Evolutionary conservation across 2,113 vertebrate species (phyloP).

Genomic region (Gobiocypris rarus): DNA sequence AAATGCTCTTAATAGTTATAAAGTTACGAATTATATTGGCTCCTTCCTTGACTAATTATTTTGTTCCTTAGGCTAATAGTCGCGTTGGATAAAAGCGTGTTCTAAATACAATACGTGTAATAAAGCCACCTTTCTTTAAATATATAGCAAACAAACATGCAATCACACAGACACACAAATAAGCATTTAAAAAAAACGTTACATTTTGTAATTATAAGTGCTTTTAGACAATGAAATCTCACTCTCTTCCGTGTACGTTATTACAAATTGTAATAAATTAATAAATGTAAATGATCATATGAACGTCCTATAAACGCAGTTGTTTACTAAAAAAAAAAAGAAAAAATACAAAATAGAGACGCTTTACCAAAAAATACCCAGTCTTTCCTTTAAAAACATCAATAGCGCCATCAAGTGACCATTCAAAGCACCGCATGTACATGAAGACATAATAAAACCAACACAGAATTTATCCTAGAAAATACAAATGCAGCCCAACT

Average conservation of each 20-base stretch:
- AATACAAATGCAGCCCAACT: neutral
- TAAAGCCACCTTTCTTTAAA: too few relatives aligned
- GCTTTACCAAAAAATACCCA: neutral
- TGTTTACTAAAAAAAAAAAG: neutral
- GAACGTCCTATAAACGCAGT: neutral
- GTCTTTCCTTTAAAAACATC: neutral
- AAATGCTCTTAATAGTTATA: too few relatives aligned
- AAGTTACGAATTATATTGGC: too few relatives aligned
- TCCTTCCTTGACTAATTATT: too few relatives aligned
- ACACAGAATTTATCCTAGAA: neutral
- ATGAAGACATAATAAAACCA: neutral
- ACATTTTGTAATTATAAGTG: neutral
- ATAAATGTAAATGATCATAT: neutral
- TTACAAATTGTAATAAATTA: neutral
- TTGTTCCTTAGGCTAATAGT: too few relatives aligned
- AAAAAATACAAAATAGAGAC: neutral
- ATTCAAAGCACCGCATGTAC: neutral
- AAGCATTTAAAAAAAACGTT: neutral
- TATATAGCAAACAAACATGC: too few relatives aligned
- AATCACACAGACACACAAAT: neutral
- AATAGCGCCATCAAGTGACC: conserved; percentile 1
- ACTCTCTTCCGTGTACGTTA: neutral
- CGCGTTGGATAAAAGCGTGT: too few relatives aligned
- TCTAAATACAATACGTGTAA: too few relatives aligned
- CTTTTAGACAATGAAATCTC: neutral